A percentile compares a stretch with the other conserved stretches of the same genome.
Evolutionary conservation across 2,888 invertebrate genomes (phyloP).

Genomic region (Dione vanillae): DNA sequence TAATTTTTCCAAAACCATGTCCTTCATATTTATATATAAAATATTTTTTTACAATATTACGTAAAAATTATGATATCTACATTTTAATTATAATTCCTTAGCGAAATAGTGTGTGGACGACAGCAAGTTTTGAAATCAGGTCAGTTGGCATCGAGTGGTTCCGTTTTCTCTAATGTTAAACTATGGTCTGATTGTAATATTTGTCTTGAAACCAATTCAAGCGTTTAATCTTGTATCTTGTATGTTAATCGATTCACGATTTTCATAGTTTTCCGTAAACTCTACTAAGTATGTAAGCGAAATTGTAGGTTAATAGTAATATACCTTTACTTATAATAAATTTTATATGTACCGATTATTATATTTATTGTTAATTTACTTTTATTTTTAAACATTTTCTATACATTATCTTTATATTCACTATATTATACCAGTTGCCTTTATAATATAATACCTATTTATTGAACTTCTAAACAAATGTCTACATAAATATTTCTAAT

Average conservation of each 20-base stretch:
- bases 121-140: conserved; percentile 6
- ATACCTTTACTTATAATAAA: too few species aligned
- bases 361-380: too few species aligned
- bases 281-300: neutral
- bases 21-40: too few species aligned
- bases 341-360: too few species aligned
- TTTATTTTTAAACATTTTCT: too few species aligned
- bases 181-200: conserved; percentile 13
- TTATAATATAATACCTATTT: too few species aligned
- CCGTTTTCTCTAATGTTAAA: neutral
- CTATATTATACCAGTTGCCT: too few species aligned
- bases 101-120: conserved; percentile 5
- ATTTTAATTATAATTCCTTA: conserved; percentile 13
- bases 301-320: neutral
- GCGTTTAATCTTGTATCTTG: neutral
- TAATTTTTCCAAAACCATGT: too few species aligned
- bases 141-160: conserved; percentile 16
- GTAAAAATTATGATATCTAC: neutral
- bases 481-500: too few species aligned
- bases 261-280: neutral
- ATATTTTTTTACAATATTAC: too few species aligned
- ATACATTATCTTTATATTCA: too few species aligned
- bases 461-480: too few species aligned
- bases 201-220: conserved; percentile 2
- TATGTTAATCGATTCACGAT: neutral